phyloP scores from a whole-genome alignment of 2,113 vertebrate species.

The rat (Rattus norvegicus) region GRCr8 NC_086024.1:115919001-115919500 shows the following conservation, averaged over 20 bases:
- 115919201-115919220: constrained; percentile 52
- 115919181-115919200: constrained; percentile 61
- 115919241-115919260: constrained; percentile 64
- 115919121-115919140: constrained; percentile 52
- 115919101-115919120: constrained; percentile 58
- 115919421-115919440: constrained; percentile 62
- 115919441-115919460: constrained; percentile 52
- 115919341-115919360: constrained; percentile 54
- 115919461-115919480: constrained; percentile 51
- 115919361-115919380: constrained; percentile 63
- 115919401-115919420: constrained; percentile 59
- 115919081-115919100: constrained; percentile 43
- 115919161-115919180: constrained; percentile 38
- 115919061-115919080: constrained; percentile 37
- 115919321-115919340: constrained; percentile 40
- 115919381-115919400: constrained; percentile 53
- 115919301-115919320: constrained; percentile 45
- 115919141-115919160: constrained; percentile 29
- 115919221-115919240: constrained; percentile 32
- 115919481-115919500: constrained; percentile 50
- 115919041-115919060: background rate
- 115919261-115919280: constrained; percentile 55
- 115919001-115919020: background rate
- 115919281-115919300: constrained; percentile 44
- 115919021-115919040: background rate